phyloP scores from a whole-genome alignment of 1,140 invertebrate species.

The Eupristina koningsbergeri region DNA sequence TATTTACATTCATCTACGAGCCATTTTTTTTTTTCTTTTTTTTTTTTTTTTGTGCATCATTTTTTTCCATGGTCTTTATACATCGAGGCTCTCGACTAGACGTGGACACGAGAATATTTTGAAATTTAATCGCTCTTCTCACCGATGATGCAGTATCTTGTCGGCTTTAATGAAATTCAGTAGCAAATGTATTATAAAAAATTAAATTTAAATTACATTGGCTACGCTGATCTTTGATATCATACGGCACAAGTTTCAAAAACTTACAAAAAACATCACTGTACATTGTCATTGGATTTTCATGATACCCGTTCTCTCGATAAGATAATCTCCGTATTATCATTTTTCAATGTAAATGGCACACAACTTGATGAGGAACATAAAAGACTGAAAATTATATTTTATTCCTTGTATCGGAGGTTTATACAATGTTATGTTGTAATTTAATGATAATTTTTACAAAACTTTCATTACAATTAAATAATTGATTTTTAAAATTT shows the following conservation, averaged over 20 bases:
- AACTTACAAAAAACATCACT: neutral
- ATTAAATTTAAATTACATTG: neutral
- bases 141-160: neutral
- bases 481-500: too few relatives aligned
- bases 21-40: neutral
- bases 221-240: neutral
- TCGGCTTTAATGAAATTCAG: slow-evolving; percentile 7
- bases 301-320: neutral
- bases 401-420: neutral
- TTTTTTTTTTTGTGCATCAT: neutral
- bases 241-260: neutral
- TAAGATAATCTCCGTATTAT: neutral
- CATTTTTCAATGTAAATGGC: neutral
- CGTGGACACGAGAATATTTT: neutral
- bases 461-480: too few relatives aligned
- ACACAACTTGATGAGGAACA: neutral
- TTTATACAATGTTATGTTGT: neutral
- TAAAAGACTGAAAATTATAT: neutral
- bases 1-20: neutral
- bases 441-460: neutral
- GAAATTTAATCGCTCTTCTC: neutral
- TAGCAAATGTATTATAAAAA: neutral
- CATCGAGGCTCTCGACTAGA: neutral
- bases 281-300: neutral
- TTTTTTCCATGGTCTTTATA: slow-evolving; percentile 13